phyloP scores from a whole-genome alignment of 1,140 invertebrate genomes.

The Drosophila busckii region DNA sequence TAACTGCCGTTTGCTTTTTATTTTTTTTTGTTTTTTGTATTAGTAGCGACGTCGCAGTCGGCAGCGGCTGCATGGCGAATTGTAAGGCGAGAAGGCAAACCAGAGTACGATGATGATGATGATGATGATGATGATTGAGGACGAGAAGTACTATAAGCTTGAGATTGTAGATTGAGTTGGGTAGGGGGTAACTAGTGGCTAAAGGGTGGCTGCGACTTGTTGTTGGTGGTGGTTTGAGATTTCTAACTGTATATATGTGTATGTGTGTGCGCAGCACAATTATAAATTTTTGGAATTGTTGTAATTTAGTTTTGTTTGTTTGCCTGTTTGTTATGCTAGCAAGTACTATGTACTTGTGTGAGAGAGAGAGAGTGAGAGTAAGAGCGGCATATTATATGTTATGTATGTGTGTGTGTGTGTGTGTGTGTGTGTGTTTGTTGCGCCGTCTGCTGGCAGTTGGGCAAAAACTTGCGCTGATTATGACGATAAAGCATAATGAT shows the following conservation, averaged over 20 bases:
- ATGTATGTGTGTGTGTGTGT: conserved; percentile 8
- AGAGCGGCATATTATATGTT: too few relatives aligned
- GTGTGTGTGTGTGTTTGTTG: conserved; percentile 31
- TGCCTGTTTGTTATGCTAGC: conserved; percentile 66
- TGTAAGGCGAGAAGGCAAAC: conserved; percentile 70
- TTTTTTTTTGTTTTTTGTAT: conserved; percentile 31
- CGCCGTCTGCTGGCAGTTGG: conserved; percentile 39
- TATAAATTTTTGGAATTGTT: conserved; percentile 77
- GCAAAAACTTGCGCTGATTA: conserved; percentile 59
- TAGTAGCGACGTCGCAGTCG: conserved; percentile 36
- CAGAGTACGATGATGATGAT: conserved; percentile 39
- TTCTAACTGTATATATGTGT: conserved; percentile 40
- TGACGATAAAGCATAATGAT: conserved; percentile 76
- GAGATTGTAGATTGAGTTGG: conserved; percentile 19
- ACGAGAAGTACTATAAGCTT: conserved; percentile 47
- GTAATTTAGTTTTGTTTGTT: conserved; percentile 76
- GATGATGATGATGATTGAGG: conserved; percentile 62
- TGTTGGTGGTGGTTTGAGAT: conserved; percentile 63
- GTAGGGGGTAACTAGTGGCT: conserved; percentile 1
- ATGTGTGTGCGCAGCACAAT: conserved; percentile 57
- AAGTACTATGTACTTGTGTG: conserved; percentile 25
- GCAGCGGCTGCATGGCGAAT: conserved; percentile 43
- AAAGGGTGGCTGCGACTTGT: conserved; percentile 8
- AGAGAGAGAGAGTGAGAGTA: too few relatives aligned
- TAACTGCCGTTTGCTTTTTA: conserved; percentile 65